Percentiles rank a stretch among this genome's conserved stretches.
These are phyloP conservation scores for Plodia interpunctella DNA, from an alignment of 1,140 invertebrate genomes.

Conservation along the genomic window DNA sequence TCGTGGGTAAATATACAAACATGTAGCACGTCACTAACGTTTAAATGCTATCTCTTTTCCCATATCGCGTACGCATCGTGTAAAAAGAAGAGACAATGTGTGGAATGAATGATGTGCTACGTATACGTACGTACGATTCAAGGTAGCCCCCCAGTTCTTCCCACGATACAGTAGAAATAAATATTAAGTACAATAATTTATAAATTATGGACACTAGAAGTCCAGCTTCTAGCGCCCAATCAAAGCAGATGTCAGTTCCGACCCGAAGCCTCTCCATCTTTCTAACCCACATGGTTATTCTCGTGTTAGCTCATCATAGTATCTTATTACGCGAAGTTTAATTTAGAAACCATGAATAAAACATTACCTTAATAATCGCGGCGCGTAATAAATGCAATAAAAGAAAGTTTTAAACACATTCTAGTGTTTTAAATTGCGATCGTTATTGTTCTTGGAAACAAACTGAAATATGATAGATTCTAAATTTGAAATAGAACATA, in stretches of 20 bases:
- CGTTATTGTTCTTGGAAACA: not conserved
- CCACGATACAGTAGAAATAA: not conserved
- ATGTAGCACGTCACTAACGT: no score
- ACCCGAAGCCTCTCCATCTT: not conserved
- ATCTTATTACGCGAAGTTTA: not conserved
- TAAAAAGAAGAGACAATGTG: no score
- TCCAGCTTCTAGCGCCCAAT: constrained; percentile 23
- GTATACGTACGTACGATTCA: no score
- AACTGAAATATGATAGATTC: not conserved
- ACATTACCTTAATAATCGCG: not conserved
- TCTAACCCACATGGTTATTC: not conserved
- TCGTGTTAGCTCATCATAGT: not conserved
- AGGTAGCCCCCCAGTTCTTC: no score
- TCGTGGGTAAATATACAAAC: no score
- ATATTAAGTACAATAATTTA: constrained; percentile 26
- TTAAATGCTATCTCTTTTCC: no score
- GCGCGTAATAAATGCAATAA: constrained; percentile 15
- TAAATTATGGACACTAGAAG: constrained; percentile 18
- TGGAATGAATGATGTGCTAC: no score
- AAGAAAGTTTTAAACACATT: constrained; percentile 4
- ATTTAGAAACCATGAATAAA: not conserved
- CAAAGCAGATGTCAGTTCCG: not conserved
- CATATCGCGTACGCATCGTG: no score
- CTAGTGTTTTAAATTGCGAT: not conserved
- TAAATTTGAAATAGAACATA: not conserved